A percentile compares a stretch with the other conserved stretches of the same genome.
phyloP scores from a whole-genome alignment of 2,113 vertebrate genomes.

The Choloepus hoffmanni region DNA sequence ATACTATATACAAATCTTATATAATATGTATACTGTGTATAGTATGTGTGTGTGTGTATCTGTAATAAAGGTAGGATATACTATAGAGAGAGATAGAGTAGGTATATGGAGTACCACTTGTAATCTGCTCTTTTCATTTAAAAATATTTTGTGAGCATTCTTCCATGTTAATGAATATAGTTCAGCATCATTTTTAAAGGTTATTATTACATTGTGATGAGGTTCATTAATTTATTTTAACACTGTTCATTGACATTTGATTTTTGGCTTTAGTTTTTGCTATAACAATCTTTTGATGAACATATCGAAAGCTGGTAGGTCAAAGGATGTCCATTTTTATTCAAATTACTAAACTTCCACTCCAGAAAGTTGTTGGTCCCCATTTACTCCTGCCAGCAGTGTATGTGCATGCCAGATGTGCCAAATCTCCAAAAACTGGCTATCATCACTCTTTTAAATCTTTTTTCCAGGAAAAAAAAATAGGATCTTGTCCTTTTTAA shows the following conservation, averaged over 20 bases:
- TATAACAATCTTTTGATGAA: neutral
- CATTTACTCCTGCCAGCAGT: neutral
- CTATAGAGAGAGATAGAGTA: neutral
- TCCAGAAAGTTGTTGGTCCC: neutral
- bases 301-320: neutral
- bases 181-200: slow-evolving; percentile 33
- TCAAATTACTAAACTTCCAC: neutral
- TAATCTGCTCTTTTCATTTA: slow-evolving; percentile 35
- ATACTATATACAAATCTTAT: neutral
- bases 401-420: too few species aligned
- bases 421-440: neutral
- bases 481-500: neutral
- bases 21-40: neutral
- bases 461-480: neutral
- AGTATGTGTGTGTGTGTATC: neutral
- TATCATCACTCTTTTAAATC: neutral
- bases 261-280: slow-evolving; percentile 36
- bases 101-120: neutral
- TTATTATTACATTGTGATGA: neutral
- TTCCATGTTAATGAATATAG: neutral
- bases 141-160: neutral
- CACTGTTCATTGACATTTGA: neutral
- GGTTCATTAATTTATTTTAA: slow-evolving; percentile 41
- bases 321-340: neutral
- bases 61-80: neutral